Base-by-base conservation (phyloP, 2,797 vertebrate species). In the Sphenopsis melanotis region DNA sequence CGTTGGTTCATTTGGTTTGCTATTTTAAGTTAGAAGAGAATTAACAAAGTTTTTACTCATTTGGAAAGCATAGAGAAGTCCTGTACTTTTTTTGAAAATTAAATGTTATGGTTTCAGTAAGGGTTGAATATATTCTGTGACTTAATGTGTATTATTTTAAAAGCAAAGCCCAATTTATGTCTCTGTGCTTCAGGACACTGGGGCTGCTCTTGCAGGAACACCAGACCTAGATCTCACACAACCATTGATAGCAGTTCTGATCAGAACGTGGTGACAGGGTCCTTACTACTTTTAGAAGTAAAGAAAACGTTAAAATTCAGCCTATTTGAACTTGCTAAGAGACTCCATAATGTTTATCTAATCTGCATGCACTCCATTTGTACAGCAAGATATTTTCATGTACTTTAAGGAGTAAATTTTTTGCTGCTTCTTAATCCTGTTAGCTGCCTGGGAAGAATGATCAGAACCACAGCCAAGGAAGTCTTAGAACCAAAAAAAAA, bases 21-120 rank as follows among this genome's bases (percentile, higher is more conserved):
- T 96, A 78, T 96, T 95, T 95, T 65, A 94, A 89, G 87, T 91
- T 88, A 74, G 47, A 94, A 82, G 74, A 86, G 77, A 82, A 81
- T 83, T 94, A 86, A 57, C 32, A 42, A 87, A 86, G 57, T 92
- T 94, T 95, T 93, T 85, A 89, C 69, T 65, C 39, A 9, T 85
- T 89, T 81, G 80, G 65, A 76, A 87, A 94, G 55, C 39, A 6
- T 41, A 68, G 61, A 55, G 42, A 85, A 57, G 30, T 86, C 59
- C 37, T 82, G 37, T 44, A 59, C 29, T 77, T 66, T 68, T 74
- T 23, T 19, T 3, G 32, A 52, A 80, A 90, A 80, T 65, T 44
- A 75, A 80, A 78, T 47, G 13, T 80, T 92, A 69, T 5, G 36
- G 27, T 89, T 91, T 91, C 0, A 0, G 53, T 85, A 69, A 87